A percentile compares a stretch with the other conserved stretches of the same genome.
Evolutionary conservation across 2,888 invertebrate genomes (phyloP).

Genomic region (Oegoconia quadripuncta): DNA sequence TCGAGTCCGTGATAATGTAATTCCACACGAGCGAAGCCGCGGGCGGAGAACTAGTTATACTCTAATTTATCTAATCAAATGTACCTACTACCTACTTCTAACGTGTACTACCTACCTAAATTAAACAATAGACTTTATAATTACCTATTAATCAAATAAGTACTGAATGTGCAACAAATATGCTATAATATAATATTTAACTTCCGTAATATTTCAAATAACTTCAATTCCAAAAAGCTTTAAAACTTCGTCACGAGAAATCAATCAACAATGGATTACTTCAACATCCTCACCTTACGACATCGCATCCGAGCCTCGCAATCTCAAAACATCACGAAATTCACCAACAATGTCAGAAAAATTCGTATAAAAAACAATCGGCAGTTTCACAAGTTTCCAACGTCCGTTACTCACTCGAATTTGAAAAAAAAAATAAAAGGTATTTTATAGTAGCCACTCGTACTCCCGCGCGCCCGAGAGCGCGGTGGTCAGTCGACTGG

Average conservation of each 20-base stretch:
- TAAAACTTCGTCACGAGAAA: neutral
- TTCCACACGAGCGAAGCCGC: too few relatives aligned
- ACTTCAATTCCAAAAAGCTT: too few relatives aligned
- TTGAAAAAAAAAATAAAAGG: conserved; percentile 5
- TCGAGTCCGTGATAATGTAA: too few relatives aligned
- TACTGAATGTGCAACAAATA: too few relatives aligned
- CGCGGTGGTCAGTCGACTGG: conserved; percentile 15
- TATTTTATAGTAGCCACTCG: conserved; percentile 9
- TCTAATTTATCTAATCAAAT: too few relatives aligned
- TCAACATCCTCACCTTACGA: conserved; percentile 14
- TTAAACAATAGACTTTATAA: too few relatives aligned
- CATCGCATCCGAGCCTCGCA: conserved; percentile 16
- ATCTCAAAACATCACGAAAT: conserved; percentile 9
- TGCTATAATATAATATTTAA: too few relatives aligned
- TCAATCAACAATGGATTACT: neutral
- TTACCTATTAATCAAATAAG: too few relatives aligned
- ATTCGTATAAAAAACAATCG: conserved; percentile 12
- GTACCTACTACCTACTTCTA: too few relatives aligned
- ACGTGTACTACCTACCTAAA: too few relatives aligned
- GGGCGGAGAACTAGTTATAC: too few relatives aligned
- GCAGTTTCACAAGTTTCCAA: conserved; percentile 14
- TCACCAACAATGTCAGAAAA: conserved; percentile 8
- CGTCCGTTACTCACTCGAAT: conserved; percentile 12
- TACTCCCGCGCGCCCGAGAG: conserved; percentile 3
- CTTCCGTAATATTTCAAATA: too few relatives aligned